A percentile compares a stretch with the other conserved stretches of the same genome.
phyloP scores from a whole-genome alignment of 2,797 vertebrate species.

The Anabas testudineus region DNA sequence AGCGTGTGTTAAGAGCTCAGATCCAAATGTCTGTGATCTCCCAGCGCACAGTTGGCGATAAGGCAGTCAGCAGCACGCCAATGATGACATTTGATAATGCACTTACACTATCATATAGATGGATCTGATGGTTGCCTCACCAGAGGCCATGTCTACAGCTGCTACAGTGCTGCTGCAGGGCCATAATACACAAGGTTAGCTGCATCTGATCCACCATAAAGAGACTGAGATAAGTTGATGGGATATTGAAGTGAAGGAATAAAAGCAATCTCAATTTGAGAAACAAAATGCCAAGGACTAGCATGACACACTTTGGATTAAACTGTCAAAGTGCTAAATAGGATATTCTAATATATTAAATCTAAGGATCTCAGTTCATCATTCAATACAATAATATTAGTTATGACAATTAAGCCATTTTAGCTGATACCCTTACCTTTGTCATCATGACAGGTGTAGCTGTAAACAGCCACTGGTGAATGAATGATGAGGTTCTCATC shows the following conservation, averaged over 20 bases:
- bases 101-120: conserved; percentile 78
- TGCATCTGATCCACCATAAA: conserved; percentile 72
- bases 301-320: conserved; percentile 18
- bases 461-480: conserved; percentile 95
- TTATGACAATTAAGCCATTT: not conserved
- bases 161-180: conserved; percentile 63
- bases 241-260: conserved; percentile 51
- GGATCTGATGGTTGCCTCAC: conserved; percentile 79
- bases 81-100: conserved; percentile 84
- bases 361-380: not conserved
- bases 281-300: conserved; percentile 11
- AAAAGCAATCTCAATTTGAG: conserved; percentile 48
- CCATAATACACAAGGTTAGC: conserved; percentile 72
- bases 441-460: conserved; percentile 87
- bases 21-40: conserved; percentile 80
- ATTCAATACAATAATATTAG: not conserved
- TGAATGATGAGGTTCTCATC: conserved; percentile 94
- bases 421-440: conserved; percentile 73
- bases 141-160: conserved; percentile 79
- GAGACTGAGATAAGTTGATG: conserved; percentile 66
- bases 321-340: conserved; percentile 7
- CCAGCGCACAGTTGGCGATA: conserved; percentile 71
- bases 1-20: conserved; percentile 68
- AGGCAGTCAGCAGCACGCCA: conserved; percentile 73
- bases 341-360: conserved; percentile 23